phyloP scores from a whole-genome alignment of 2,888 invertebrate genomes.

The Leptinotarsa juncta region DNA sequence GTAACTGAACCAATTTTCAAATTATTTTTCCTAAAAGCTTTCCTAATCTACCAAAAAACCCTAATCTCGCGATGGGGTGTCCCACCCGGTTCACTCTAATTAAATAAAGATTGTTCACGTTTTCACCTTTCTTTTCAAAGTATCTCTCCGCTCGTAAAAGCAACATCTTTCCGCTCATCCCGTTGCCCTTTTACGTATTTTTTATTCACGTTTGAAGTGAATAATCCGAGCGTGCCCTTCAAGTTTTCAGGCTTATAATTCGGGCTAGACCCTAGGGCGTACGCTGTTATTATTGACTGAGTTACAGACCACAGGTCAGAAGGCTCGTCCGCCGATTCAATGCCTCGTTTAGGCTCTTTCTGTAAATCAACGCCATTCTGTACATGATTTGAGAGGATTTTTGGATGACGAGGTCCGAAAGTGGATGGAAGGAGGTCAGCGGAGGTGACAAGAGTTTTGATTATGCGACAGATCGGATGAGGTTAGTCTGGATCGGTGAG shows the following conservation, averaged over 20 bases:
- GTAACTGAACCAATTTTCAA: constrained; percentile 6
- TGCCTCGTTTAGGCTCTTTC: constrained; percentile 46
- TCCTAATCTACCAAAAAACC: constrained; percentile 22
- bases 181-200: constrained; percentile 29
- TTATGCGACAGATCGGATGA: background rate
- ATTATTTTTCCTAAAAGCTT: constrained; percentile 15
- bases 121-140: constrained; percentile 20
- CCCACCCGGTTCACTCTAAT: constrained; percentile 25
- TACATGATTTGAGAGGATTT: constrained; percentile 40
- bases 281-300: constrained; percentile 39
- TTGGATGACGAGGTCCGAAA: constrained; percentile 19
- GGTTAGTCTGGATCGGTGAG: background rate
- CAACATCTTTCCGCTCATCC: constrained; percentile 36
- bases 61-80: constrained; percentile 20
- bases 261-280: constrained; percentile 29
- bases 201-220: constrained; percentile 35
- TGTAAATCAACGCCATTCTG: constrained; percentile 42
- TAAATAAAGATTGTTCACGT: constrained; percentile 33
- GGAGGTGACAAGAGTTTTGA: constrained; percentile 2
- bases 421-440: constrained; percentile 3
- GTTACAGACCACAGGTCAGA: constrained; percentile 42
- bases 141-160: constrained; percentile 24
- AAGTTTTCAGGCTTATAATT: constrained; percentile 35
- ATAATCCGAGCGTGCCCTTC: constrained; percentile 32
- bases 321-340: constrained; percentile 39